Base-by-base conservation (phyloP, 2,113 vertebrate species). In the Myodes glareolus region DNA sequence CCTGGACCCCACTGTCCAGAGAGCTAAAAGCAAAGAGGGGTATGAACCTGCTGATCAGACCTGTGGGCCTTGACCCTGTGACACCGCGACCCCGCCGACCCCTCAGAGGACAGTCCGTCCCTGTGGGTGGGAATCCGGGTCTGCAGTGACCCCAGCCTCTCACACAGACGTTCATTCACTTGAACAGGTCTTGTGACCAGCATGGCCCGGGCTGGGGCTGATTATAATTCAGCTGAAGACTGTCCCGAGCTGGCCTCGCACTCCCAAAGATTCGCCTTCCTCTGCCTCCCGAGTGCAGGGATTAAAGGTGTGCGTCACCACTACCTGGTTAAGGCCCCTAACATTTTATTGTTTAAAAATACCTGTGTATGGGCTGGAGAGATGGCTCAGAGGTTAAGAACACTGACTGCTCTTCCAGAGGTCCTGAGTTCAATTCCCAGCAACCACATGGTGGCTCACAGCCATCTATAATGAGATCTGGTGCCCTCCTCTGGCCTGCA, bases 1-100 rank as follows among this genome's bases (percentile, higher is more conserved):
- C 97, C 96, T 98, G 14, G 95, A 88, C 98, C 96, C 94, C 4
- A 21, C 45, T 10, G 97, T 47, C 1, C 78, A 98, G 97, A 97
- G 14, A 98, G 98, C 92, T 0, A 72, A 50, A 52, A n/a, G 52
- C 47, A 21, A 21, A 65, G 1, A 12, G 3, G 14, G 50, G 13
- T 0, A 0, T 92, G 88, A 92, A 42, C 39, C 7, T 4, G 58
- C 13, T 7, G 61, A 8, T 27, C 52, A 42, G 36, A 89, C 13
- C 86, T 25, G 2, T 3, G 47, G n/a, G 2, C 45, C 31, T 42
- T 47, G 39, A 65, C 7, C 25, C 45, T 12, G 55, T 5, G 45
- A 25, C 29, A 29, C 3, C 1, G 25, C 23, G n/a, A 65, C 58
- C n/a, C 58, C n/a, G 8, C 27, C 1, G 27, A 50, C 42, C 31